A percentile compares a stretch with the other conserved stretches of the same genome.
Conservation (phyloP, 2,113 vertebrate genomes). For the Sphyrna mokarran region DNA sequence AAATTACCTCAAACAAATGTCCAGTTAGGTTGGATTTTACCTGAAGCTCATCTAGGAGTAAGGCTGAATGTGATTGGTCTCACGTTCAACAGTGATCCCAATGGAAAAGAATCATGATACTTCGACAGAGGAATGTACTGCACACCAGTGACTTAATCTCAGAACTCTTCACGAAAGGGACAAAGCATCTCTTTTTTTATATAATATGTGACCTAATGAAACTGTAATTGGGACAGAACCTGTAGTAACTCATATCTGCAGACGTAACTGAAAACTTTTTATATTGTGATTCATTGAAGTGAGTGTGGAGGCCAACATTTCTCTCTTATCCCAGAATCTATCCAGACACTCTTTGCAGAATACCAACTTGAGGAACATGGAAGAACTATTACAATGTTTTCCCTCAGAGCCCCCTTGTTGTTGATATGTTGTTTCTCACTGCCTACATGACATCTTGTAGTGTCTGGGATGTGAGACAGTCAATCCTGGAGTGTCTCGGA, state of each 20-base stretch:
- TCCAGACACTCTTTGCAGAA: neutral
- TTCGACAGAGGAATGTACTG: conserved; percentile 18
- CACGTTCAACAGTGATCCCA: neutral
- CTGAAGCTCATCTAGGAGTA: neutral
- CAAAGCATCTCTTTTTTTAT: neutral
- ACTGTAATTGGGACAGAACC: neutral
- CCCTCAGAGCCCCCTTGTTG: neutral
- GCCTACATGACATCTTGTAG: neutral
- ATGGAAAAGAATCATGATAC: neutral
- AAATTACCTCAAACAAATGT: conserved; percentile 16
- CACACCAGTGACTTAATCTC: conserved; percentile 17
- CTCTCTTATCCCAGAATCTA: neutral
- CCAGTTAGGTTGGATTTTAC: conserved; percentile 18
- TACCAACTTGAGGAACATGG: conserved; percentile 10
- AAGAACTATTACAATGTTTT: conserved; percentile 5
- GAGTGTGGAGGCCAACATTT: neutral
- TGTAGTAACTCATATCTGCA: neutral
- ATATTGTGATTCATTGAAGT: neutral
- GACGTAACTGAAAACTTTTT: neutral
- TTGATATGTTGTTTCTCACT: neutral
- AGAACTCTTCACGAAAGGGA: conserved; percentile 4
- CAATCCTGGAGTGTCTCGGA: neutral
- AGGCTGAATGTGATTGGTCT: neutral
- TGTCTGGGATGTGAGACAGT: neutral
- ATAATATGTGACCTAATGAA: neutral